These are phyloP conservation scores for Flexamia atlantica DNA, from an alignment of 2,888 invertebrate genomes.

Conservation along the genomic window DNA sequence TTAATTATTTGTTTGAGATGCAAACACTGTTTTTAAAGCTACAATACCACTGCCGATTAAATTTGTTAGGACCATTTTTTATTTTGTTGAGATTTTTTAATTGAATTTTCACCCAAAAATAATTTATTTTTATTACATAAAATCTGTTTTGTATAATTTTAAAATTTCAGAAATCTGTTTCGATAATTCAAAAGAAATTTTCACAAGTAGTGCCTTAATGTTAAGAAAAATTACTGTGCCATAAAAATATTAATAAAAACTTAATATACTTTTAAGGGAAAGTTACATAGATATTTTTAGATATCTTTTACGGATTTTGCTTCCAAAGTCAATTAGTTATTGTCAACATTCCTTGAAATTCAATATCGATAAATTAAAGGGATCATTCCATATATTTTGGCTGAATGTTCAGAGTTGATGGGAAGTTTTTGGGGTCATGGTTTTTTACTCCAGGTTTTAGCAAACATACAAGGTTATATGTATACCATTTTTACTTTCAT, in stretches of 20 bases:
- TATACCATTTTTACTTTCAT: constrained; percentile 27
- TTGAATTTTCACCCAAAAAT: too few species aligned
- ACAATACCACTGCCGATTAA: not conserved
- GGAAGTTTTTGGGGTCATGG: constrained; percentile 8
- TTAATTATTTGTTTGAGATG: too few species aligned
- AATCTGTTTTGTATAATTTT: too few species aligned
- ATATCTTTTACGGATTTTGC: not conserved
- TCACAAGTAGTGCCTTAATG: not conserved
- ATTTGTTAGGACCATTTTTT: not conserved
- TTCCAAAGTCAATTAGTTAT: not conserved
- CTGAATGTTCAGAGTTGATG: not conserved
- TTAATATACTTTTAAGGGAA: not conserved
- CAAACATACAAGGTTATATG: constrained; percentile 13
- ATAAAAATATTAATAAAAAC: not conserved
- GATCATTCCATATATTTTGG: constrained; percentile 22
- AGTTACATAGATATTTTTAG: not conserved
- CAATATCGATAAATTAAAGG: not conserved
- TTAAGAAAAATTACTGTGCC: not conserved
- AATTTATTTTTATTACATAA: too few species aligned
- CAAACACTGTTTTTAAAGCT: too few species aligned
- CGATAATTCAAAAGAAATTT: too few species aligned
- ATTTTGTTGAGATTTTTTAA: too few species aligned
- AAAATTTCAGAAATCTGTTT: too few species aligned
- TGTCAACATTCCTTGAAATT: constrained; percentile 23
- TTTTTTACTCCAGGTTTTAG: constrained; percentile 28